phyloP scores from a whole-genome alignment of 2,888 invertebrate species.

The Eutolmus rufibarbis region DNA sequence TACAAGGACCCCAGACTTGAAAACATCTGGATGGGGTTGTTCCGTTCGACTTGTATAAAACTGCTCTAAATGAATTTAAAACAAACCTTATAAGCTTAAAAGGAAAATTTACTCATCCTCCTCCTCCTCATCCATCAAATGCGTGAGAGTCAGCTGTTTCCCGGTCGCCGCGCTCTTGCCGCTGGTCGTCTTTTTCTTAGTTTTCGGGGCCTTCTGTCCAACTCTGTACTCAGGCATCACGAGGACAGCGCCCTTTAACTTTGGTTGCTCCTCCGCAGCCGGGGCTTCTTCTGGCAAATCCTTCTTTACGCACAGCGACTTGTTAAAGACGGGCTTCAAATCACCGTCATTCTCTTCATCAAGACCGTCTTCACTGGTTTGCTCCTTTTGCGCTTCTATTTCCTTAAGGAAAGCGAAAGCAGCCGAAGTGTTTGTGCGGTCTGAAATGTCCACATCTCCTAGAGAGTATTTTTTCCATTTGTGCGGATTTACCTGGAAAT shows the following conservation, averaged over 20 bases:
- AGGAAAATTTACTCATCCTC: neutral
- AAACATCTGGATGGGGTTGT: neutral
- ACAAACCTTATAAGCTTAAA: neutral
- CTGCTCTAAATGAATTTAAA: neutral
- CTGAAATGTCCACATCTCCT: constrained; percentile 84
- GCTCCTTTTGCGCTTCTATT: constrained; percentile 67
- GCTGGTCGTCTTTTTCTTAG: constrained; percentile 58
- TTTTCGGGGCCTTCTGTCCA: constrained; percentile 69
- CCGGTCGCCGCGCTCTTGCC: neutral
- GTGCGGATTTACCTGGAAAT: constrained; percentile 74
- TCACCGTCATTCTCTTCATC: constrained; percentile 48
- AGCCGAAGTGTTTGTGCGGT: constrained; percentile 77
- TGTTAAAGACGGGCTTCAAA: constrained; percentile 56
- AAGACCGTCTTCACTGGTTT: constrained; percentile 49
- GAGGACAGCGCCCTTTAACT: constrained; percentile 73
- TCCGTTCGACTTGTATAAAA: neutral
- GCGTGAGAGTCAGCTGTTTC: neutral
- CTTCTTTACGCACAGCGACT: constrained; percentile 56
- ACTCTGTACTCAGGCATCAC: constrained; percentile 86
- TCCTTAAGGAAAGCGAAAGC: constrained; percentile 79
- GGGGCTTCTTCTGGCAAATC: constrained; percentile 54
- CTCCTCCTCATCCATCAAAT: constrained; percentile 15
- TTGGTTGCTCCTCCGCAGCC: constrained; percentile 59
- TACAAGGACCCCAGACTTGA: neutral
- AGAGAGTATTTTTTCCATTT: constrained; percentile 84